These are phyloP conservation scores for Tortricodes alternella DNA, from an alignment of 2,888 invertebrate species.

Conservation along the genomic window DNA sequence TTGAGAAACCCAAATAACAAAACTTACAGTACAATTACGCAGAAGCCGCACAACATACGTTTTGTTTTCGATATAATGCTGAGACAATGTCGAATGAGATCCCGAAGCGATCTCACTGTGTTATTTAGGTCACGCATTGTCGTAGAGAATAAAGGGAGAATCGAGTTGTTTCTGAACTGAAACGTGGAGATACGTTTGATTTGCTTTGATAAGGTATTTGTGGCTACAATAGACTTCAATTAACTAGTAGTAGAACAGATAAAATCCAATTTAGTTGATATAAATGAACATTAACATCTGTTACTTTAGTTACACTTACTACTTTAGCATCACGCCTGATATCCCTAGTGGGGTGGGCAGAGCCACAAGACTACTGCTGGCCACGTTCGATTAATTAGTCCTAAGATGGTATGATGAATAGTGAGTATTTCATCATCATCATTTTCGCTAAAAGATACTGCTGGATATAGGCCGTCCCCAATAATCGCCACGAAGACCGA, in stretches of 20 bases:
- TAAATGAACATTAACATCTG: no score
- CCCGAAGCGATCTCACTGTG: neutral
- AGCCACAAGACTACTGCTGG: no score
- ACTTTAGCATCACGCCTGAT: no score
- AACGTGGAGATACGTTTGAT: constrained; percentile 5
- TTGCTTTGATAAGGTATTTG: constrained; percentile 5
- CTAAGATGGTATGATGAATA: no score
- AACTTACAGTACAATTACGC: constrained; percentile 10
- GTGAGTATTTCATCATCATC: no score
- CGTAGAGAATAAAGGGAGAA: constrained; percentile 19
- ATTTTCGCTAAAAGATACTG: no score
- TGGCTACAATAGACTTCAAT: neutral
- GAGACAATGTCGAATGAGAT: constrained; percentile 21
- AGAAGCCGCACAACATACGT: constrained; percentile 14
- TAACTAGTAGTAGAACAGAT: neutral
- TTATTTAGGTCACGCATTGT: constrained; percentile 41
- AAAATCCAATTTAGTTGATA: no score
- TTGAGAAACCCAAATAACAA: neutral
- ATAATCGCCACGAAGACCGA: no score
- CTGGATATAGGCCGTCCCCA: no score
- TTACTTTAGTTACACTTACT: no score
- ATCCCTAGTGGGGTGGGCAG: no score
- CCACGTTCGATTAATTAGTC: no score
- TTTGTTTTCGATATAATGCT: constrained; percentile 15
- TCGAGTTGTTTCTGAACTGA: constrained; percentile 16